Evolutionary conservation across 2,797 vertebrate species (phyloP), one percentile per base, ranked within the genome.

Genomic region (Lycodopsis pacificus): DNA sequence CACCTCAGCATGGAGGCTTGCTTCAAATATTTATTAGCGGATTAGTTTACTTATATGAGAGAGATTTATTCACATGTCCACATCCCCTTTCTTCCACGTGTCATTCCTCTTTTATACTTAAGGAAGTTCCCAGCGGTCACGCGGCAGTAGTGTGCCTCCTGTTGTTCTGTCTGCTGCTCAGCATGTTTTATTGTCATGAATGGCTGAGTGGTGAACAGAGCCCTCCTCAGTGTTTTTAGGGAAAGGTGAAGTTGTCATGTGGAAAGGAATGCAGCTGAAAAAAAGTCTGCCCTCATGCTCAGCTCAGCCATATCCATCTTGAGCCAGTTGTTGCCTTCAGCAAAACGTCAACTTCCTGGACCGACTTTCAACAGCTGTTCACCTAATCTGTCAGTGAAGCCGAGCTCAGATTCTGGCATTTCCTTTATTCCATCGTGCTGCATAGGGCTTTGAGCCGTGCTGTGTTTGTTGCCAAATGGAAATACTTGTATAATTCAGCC

Each of bases 291-390:
- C 68, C 76, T 71, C 81, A 73, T 63, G 73, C 74, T 78, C 84
- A 69, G 69, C 76, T 65, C 65, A 73, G 83, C 58, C 71, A 64
- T 81, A 61, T 73, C 70, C 56, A 70, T 89, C 80, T 67, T 64
- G n/a, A 85, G 76, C 76, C 77, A 71, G 59, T 67, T 25, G 32
- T 63, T 87, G 83, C 70, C 76, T 73, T 84, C 44, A 80, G 76
- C 49, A 81, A 83, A 77, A 68, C 66, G 71, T 83, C 51, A 63
- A 44, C 73, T 79, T 87, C 77, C 77, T 88, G 82, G 78, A 84
- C 44, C 77, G 63, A 49, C 84, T 84, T 77, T 77, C 67, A 91
- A 86, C 93, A 94, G 93, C 93, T 94, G 91, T 85, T 90, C 77
- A 42, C 64, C 73, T 82, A 80, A 92, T 92, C 91, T 85, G 71